Evolutionary conservation across 2,888 invertebrate genomes (phyloP).

Genomic region (Tinea trinotella): DNA sequence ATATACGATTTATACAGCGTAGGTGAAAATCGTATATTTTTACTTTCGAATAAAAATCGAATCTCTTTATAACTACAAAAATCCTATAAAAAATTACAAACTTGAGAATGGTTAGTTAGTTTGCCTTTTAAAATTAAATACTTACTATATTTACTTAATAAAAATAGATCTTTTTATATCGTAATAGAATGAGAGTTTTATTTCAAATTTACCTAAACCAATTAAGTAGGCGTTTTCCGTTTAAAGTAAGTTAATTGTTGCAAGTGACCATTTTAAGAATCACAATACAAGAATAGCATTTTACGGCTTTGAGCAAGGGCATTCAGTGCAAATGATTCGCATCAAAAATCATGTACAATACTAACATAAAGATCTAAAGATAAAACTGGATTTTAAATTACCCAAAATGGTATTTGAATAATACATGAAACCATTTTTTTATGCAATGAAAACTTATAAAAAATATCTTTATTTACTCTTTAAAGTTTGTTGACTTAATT

Average conservation of each 20-base stretch:
- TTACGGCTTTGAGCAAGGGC: background rate
- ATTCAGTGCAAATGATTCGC: background rate
- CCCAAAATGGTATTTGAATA: slow-evolving; percentile 5
- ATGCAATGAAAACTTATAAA: background rate
- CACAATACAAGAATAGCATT: background rate
- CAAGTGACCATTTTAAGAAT: background rate
- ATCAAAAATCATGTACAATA: slow-evolving; percentile 1
- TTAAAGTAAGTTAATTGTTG: background rate
- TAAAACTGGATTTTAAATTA: background rate
- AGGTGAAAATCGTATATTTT: too few species aligned
- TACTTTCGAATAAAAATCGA: too few species aligned
- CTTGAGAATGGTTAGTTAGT: too few species aligned
- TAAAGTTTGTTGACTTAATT: background rate
- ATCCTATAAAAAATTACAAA: too few species aligned
- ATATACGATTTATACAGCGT: too few species aligned
- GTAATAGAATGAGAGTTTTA: background rate
- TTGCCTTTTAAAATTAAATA: too few species aligned
- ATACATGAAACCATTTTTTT: background rate
- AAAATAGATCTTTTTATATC: too few species aligned
- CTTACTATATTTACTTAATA: too few species aligned
- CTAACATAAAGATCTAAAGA: background rate
- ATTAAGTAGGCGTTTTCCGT: background rate
- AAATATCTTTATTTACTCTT: background rate
- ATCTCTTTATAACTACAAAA: too few species aligned
- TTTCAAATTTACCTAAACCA: background rate